Percentiles rank a stretch among this genome's conserved stretches.
Conservation (phyloP, 2,797 vertebrate species). For the Coluber constrictor region DNA sequence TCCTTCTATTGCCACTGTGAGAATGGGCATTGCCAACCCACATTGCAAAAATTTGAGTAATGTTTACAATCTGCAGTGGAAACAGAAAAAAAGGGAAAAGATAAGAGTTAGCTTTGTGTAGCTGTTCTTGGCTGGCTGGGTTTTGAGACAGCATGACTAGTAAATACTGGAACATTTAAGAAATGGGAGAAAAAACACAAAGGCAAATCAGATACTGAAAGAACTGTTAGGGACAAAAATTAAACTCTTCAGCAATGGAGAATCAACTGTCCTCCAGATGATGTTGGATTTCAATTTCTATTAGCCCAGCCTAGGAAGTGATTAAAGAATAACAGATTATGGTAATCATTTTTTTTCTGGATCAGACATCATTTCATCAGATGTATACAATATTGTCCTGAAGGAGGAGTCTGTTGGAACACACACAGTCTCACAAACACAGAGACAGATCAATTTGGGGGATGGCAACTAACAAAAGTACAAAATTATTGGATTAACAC, state of each 20-base stretch:
- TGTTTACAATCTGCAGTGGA: constrained; percentile 28
- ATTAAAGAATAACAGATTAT: background rate
- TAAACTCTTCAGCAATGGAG: background rate
- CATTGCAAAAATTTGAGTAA: constrained; percentile 31
- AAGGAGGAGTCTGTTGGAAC: background rate
- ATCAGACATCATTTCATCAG: background rate
- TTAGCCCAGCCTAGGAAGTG: background rate
- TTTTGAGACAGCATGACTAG: background rate
- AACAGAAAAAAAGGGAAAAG: constrained; percentile 8
- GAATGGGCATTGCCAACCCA: constrained; percentile 32
- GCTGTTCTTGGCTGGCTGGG: background rate
- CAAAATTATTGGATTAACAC: background rate
- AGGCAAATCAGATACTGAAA: constrained; percentile 1
- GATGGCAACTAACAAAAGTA: background rate
- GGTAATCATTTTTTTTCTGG: background rate
- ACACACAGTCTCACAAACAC: background rate
- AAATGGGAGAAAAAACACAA: background rate
- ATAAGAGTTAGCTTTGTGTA: constrained; percentile 13
- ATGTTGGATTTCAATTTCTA: background rate
- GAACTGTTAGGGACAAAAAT: background rate
- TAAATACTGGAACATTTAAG: background rate
- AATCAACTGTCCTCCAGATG: background rate
- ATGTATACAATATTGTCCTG: background rate
- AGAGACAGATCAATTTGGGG: background rate
- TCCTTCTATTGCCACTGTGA: constrained; percentile 19